Conservation (phyloP, 92 coral and sea anemone genomes). For the Epizoanthus ramosus region DNA sequence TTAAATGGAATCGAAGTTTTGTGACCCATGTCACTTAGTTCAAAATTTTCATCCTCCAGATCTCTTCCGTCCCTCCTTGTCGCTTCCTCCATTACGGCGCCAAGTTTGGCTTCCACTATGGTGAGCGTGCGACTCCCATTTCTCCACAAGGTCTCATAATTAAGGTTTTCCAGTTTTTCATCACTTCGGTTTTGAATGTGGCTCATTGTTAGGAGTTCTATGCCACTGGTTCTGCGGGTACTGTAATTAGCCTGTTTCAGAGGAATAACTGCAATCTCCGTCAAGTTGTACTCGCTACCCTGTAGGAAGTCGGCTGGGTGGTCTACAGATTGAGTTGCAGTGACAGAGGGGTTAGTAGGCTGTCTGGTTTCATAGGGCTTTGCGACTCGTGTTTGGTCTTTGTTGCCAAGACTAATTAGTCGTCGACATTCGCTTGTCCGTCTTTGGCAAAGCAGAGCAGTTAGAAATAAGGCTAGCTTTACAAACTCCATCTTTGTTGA, state of each 20-base stretch:
- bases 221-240: neutral
- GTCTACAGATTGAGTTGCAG: neutral
- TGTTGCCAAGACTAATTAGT: neutral
- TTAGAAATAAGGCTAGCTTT: neutral
- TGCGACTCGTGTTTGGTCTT: slow-evolving; percentile 1
- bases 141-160: slow-evolving; percentile 71
- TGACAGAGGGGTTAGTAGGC: neutral
- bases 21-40: slow-evolving; percentile 23
- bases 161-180: slow-evolving; percentile 32
- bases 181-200: neutral
- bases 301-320: neutral
- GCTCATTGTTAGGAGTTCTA: slow-evolving; percentile 2
- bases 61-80: slow-evolving; percentile 12
- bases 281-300: neutral
- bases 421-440: neutral
- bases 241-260: slow-evolving; percentile 1
- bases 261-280: neutral
- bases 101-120: slow-evolving; percentile 7
- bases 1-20: neutral
- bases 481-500: slow-evolving; percentile 3
- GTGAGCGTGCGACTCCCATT: slow-evolving; percentile 35
- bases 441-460: slow-evolving; percentile 9
- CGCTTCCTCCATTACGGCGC: slow-evolving; percentile 5
- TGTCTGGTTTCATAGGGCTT: neutral
- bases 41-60: slow-evolving; percentile 2